A percentile compares a stretch with the other conserved stretches of the same genome.
phyloP scores from a whole-genome alignment of 2,113 vertebrate genomes.

The Etia nguti region DNA sequence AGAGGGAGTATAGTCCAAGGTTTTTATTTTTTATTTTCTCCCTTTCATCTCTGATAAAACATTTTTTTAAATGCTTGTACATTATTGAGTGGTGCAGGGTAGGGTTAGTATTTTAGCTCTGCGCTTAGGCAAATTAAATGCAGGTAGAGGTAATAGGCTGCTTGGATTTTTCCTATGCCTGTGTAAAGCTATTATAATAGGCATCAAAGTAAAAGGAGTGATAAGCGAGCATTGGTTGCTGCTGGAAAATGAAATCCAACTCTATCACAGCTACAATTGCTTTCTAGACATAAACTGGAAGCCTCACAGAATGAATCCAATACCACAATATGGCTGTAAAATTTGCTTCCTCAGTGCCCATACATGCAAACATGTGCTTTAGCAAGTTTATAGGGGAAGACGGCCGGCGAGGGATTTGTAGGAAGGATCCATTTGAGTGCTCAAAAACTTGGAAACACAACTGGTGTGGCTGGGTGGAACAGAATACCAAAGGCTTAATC shows the following conservation, averaged over 20 bases:
- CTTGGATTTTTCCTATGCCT: conserved; percentile 16
- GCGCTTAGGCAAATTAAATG: conserved; percentile 15
- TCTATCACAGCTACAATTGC: conserved; percentile 24
- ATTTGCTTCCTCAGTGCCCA: neutral
- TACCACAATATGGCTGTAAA: neutral
- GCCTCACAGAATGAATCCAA: conserved; percentile 14
- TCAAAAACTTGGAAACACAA: neutral
- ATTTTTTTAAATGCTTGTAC: neutral
- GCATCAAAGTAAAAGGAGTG: conserved; percentile 36
- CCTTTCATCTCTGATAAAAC: neutral
- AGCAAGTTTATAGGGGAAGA: neutral
- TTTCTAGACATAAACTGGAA: conserved; percentile 28
- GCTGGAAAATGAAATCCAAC: conserved; percentile 31
- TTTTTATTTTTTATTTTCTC: accelerated
- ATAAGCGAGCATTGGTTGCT: conserved; percentile 25
- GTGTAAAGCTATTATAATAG: conserved; percentile 32
- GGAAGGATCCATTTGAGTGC: neutral
- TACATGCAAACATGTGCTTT: neutral
- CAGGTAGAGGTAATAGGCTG: conserved; percentile 35
- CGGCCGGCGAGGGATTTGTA: neutral
- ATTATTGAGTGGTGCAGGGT: neutral
- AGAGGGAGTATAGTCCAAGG: neutral
- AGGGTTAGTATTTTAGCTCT: neutral
- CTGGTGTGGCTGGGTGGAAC: conserved; percentile 28
- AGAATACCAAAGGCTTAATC: conserved; percentile 21